phyloP scores from a whole-genome alignment of 1,140 invertebrate species.

The Atta cephalotes region DNA sequence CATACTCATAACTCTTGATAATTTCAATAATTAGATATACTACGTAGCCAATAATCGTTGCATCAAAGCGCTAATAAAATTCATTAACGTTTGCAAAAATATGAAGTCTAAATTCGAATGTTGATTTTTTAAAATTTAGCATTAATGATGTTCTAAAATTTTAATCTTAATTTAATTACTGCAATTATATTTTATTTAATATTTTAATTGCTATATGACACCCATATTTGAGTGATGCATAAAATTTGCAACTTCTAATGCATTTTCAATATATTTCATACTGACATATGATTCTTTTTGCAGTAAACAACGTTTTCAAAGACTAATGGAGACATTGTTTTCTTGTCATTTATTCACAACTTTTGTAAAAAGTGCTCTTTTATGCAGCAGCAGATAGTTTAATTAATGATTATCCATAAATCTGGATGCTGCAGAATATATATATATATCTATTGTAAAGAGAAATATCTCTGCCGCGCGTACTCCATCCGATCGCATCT shows the following conservation, averaged over 20 bases:
- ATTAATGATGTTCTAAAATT: not conserved
- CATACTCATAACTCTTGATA: constrained; percentile 6
- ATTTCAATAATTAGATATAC: constrained; percentile 17
- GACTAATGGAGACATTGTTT: not conserved
- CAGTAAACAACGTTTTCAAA: not conserved
- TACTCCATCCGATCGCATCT: constrained; percentile 1
- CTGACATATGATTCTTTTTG: not conserved
- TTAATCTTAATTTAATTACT: not conserved
- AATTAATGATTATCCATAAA: constrained; percentile 43
- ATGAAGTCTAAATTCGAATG: not conserved
- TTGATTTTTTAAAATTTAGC: not conserved
- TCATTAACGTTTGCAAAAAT: not conserved
- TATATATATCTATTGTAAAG: not conserved
- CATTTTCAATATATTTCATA: not conserved
- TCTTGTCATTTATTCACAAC: not conserved
- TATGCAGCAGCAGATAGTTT: not conserved
- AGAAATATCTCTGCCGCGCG: not conserved
- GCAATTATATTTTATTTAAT: not conserved
- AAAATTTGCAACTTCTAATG: no score
- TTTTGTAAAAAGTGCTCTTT: not conserved
- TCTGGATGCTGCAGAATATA: constrained; percentile 23
- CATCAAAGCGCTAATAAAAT: not conserved
- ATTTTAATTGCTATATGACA: no score
- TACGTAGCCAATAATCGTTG: not conserved
- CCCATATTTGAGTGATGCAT: no score